Percentiles rank a stretch among this genome's conserved stretches.
Evolutionary conservation across 2,888 invertebrate species (phyloP).

Genomic region (Mongoloraphidia duomilia): DNA sequence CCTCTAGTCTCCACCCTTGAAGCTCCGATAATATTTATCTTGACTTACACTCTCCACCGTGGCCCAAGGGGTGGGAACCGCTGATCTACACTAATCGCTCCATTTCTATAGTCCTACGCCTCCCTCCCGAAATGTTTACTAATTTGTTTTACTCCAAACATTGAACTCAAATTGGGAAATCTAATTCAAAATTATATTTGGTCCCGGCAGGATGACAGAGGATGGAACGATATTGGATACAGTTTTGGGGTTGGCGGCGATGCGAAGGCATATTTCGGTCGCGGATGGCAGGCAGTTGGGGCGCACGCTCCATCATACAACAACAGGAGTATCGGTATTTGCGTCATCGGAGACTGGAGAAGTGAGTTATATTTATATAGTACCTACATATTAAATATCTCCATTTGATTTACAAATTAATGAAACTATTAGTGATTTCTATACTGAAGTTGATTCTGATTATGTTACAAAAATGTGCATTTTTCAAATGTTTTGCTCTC

Average conservation of each 20-base stretch:
- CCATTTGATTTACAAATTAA: neutral
- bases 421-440: too few relatives aligned
- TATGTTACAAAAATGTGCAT: too few relatives aligned
- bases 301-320: constrained; percentile 59
- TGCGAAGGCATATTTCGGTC: constrained; percentile 52
- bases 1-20: too few relatives aligned
- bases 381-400: neutral
- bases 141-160: too few relatives aligned
- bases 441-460: too few relatives aligned
- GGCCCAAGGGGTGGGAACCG: too few relatives aligned
- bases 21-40: too few relatives aligned
- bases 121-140: too few relatives aligned
- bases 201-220: constrained; percentile 23
- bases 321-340: constrained; percentile 51
- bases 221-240: constrained; percentile 57
- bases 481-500: too few relatives aligned
- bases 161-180: neutral
- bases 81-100: too few relatives aligned
- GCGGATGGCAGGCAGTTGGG: constrained; percentile 54
- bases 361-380: constrained; percentile 32
- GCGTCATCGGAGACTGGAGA: constrained; percentile 58
- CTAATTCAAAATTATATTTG: neutral
- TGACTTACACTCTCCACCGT: too few relatives aligned
- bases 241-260: constrained; percentile 63
- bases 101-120: too few relatives aligned